phyloP scores from a whole-genome alignment of 2,113 vertebrate species.

The Bettongia penicillata region DNA sequence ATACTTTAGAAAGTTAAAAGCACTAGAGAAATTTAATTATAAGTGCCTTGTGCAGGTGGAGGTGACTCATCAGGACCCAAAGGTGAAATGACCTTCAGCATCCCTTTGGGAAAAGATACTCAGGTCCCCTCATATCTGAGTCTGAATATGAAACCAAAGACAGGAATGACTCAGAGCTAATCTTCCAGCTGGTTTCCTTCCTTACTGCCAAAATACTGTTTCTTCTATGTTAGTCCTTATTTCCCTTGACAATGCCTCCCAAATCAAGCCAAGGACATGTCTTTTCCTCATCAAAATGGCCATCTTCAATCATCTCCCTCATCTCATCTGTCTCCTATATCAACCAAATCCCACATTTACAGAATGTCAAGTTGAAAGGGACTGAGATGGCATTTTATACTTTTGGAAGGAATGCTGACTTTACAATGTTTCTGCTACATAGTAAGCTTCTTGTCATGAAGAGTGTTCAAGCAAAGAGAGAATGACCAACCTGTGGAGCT shows the following conservation, averaged over 20 bases:
- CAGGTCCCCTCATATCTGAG: background rate
- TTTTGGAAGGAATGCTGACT: background rate
- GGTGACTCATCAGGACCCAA: background rate
- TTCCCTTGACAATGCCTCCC: background rate
- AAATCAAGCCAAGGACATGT: accelerated
- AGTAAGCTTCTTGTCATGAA: background rate
- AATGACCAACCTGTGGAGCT: background rate
- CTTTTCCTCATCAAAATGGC: background rate
- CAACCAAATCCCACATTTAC: background rate
- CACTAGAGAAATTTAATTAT: background rate
- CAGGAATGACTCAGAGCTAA: background rate
- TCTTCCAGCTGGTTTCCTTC: background rate
- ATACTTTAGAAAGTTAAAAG: background rate
- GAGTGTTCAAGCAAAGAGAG: background rate
- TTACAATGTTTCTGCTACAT: background rate
- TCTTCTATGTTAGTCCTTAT: background rate
- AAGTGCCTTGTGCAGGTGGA: background rate
- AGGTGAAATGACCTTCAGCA: background rate
- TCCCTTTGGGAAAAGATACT: background rate
- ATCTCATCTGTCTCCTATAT: background rate
- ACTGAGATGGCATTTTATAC: background rate
- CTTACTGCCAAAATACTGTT: background rate
- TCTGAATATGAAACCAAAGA: accelerated
- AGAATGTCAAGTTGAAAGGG: background rate
- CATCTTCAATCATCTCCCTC: accelerated